Percentiles rank a stretch among this genome's conserved stretches.
Conservation (phyloP, 2,797 vertebrate species). For the Lycodopsis pacificus region DNA sequence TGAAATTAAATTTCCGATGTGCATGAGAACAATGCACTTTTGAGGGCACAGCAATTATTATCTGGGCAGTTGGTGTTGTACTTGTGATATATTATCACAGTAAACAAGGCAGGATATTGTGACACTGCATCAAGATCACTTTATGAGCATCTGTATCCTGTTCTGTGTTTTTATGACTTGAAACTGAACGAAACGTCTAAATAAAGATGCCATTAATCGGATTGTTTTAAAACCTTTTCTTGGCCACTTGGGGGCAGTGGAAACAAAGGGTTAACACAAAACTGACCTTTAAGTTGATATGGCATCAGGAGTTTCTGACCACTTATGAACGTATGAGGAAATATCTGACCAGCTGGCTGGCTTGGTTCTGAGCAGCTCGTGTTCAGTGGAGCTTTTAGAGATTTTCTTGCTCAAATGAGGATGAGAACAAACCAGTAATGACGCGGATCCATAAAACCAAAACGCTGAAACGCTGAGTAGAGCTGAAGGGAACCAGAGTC, state of each 20-base stretch:
- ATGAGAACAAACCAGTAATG: not conserved
- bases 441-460: not conserved
- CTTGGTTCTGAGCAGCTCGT: no score
- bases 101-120: not conserved
- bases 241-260: not conserved
- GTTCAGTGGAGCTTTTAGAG: not conserved
- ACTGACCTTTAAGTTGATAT: not conserved
- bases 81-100: not conserved
- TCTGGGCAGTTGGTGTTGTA: not conserved
- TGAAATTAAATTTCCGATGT: not conserved
- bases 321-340: not conserved
- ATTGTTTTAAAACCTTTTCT: not conserved
- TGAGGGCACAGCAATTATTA: not conserved
- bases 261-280: not conserved
- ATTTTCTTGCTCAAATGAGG: not conserved
- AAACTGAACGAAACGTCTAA: not conserved
- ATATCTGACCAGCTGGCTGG: not conserved
- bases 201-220: not conserved
- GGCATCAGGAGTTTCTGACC: not conserved
- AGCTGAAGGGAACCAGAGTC: not conserved
- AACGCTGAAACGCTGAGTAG: not conserved
- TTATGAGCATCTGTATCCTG: not conserved
- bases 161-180: not conserved
- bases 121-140: not conserved
- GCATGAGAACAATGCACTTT: not conserved